A percentile compares a stretch with the other conserved stretches of the same genome.
phyloP scores from a whole-genome alignment of 2,797 vertebrate species.

The Furcifer pardalis region DNA sequence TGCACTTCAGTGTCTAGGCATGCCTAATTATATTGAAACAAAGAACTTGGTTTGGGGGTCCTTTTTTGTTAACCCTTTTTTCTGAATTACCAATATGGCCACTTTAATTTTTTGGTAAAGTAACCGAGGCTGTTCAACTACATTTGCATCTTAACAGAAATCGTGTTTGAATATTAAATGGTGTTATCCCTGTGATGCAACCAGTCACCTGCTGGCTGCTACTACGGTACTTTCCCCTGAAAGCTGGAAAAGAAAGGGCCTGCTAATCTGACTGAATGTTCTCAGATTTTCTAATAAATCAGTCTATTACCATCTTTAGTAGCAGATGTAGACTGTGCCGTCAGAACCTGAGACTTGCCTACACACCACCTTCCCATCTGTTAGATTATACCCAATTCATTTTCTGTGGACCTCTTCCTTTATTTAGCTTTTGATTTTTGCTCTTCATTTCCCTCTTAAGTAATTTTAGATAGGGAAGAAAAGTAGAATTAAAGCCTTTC shows the following conservation, averaged over 20 bases:
- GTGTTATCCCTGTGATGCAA: neutral
- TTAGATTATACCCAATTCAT: neutral
- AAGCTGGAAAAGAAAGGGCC: conserved; percentile 35
- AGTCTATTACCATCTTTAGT: conserved; percentile 29
- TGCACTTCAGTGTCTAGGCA: too few relatives aligned
- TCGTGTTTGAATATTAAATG: conserved; percentile 32
- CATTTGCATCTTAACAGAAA: conserved; percentile 20
- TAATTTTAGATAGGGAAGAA: neutral
- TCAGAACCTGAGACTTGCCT: conserved; percentile 5
- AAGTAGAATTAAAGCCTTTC: neutral
- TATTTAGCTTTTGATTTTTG: neutral
- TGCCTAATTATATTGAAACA: neutral
- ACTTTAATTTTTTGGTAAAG: neutral
- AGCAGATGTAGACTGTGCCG: conserved; percentile 36
- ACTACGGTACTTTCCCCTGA: neutral
- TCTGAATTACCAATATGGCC: neutral
- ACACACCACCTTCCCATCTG: conserved; percentile 29
- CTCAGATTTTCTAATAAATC: conserved; percentile 27
- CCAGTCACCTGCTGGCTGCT: neutral
- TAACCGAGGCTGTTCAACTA: neutral
- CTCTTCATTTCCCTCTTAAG: neutral
- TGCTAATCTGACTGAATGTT: conserved; percentile 26
- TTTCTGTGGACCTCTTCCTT: neutral
- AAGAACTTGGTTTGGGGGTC: neutral
- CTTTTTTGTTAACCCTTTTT: neutral